phyloP scores from a whole-genome alignment of 2,888 invertebrate species.

The Andrena bicolor region DNA sequence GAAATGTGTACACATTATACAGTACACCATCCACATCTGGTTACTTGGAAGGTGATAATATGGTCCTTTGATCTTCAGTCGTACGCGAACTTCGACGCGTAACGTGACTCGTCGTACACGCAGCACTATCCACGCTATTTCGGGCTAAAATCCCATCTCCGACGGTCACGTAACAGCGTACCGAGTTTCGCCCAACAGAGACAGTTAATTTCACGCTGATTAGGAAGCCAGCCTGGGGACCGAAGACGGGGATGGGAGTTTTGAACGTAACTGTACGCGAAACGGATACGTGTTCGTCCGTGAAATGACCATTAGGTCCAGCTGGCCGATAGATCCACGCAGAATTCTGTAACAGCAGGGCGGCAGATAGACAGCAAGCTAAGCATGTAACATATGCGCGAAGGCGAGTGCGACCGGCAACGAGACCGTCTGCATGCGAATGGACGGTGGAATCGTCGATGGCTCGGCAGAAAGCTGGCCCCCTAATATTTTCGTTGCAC shows the following conservation, averaged over 20 bases:
- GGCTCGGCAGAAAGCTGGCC: background rate
- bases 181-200: constrained; percentile 34
- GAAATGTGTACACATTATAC: background rate
- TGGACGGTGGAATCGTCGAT: constrained; percentile 24
- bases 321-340: constrained; percentile 73
- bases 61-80: constrained; percentile 40
- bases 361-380: constrained; percentile 66
- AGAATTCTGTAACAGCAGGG: constrained; percentile 70
- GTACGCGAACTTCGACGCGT: background rate
- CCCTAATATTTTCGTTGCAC: constrained; percentile 7
- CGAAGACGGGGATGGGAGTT: constrained; percentile 44
- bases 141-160: constrained; percentile 40
- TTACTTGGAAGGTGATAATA: constrained; percentile 11
- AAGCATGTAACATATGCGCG: constrained; percentile 66
- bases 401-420: constrained; percentile 29
- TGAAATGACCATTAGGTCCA: constrained; percentile 74
- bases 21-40: background rate
- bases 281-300: constrained; percentile 72
- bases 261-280: constrained; percentile 64
- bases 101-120: constrained; percentile 6
- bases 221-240: constrained; percentile 29
- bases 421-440: constrained; percentile 45
- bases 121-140: background rate
- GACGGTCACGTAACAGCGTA: constrained; percentile 37
- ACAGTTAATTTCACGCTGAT: constrained; percentile 69